phyloP scores from a whole-genome alignment of 1,140 invertebrate genomes.

The Pachypsylla venusta region DNA sequence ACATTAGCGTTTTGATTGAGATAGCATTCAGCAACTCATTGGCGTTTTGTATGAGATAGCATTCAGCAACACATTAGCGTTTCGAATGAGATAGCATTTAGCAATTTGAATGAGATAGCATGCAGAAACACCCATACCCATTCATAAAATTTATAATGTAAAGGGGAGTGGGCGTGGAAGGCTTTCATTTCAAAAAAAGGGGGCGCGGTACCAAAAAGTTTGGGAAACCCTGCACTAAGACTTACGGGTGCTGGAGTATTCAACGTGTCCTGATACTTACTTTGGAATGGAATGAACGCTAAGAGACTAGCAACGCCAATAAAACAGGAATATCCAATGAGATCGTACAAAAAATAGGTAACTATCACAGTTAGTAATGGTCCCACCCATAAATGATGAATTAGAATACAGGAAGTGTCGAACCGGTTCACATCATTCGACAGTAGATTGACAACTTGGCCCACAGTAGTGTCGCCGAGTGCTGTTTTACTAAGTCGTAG shows the following conservation, averaged over 20 bases:
- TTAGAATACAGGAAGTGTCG: conserved; percentile 47
- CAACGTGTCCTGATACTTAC: conserved; percentile 31
- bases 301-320: conserved; percentile 63
- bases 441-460: conserved; percentile 81
- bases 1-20: no score
- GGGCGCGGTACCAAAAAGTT: no score
- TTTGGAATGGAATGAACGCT: conserved; percentile 68
- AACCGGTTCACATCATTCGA: conserved; percentile 73
- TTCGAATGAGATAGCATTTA: no score
- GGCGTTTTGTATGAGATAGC: no score
- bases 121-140: no score
- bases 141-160: no score
- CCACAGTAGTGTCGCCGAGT: conserved; percentile 57
- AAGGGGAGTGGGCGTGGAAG: no score
- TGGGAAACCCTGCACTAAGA: no score
- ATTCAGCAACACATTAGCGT: no score
- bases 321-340: conserved; percentile 56
- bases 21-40: no score
- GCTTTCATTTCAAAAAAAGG: no score
- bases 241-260: background rate
- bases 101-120: no score
- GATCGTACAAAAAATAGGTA: conserved; percentile 55
- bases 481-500: conserved; percentile 48
- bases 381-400: conserved; percentile 66
- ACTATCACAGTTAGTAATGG: conserved; percentile 62